A percentile compares a stretch with the other conserved stretches of the same genome.
Conservation (phyloP, 35 echinoderm and acorn worm genomes). For the Diadema setosum region DNA sequence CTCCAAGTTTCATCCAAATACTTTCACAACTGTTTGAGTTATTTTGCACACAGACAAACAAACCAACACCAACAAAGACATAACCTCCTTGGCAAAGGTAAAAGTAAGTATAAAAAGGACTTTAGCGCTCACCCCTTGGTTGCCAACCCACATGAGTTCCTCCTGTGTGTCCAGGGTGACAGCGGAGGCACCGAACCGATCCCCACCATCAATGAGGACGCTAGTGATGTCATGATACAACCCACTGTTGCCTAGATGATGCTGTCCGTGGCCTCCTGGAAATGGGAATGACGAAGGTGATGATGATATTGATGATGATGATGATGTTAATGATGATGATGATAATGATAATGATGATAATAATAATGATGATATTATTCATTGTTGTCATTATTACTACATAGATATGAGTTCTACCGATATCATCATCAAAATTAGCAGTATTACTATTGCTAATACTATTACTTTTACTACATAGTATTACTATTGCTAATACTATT, state of each 20-base stretch:
- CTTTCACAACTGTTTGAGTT: too few relatives aligned
- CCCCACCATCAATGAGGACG: constrained; percentile 76
- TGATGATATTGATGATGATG: not conserved
- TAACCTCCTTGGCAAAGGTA: too few relatives aligned
- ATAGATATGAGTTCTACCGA: not conserved
- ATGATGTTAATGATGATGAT: not conserved
- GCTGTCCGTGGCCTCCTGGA: not conserved
- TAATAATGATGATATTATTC: not conserved
- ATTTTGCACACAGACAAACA: too few relatives aligned
- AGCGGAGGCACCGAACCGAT: constrained; percentile 66
- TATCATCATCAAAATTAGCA: not conserved
- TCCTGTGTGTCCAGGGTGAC: constrained; percentile 77
- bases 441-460: too few relatives aligned
- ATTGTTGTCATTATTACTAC: not conserved
- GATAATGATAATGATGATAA: not conserved
- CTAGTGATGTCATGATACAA: constrained; percentile 77
- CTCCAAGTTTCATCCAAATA: too few relatives aligned
- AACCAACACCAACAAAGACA: too few relatives aligned
- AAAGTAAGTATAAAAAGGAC: too few relatives aligned
- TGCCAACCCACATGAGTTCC: constrained; percentile 94
- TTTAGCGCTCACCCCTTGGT: constrained; percentile 85
- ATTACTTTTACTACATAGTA: too few relatives aligned
- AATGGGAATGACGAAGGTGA: not conserved
- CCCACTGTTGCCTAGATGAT: not conserved
- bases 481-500: too few relatives aligned